These are phyloP conservation scores for Heliconius eleuchia DNA, from an alignment of 1,140 invertebrate species.

Conservation along the genomic window DNA sequence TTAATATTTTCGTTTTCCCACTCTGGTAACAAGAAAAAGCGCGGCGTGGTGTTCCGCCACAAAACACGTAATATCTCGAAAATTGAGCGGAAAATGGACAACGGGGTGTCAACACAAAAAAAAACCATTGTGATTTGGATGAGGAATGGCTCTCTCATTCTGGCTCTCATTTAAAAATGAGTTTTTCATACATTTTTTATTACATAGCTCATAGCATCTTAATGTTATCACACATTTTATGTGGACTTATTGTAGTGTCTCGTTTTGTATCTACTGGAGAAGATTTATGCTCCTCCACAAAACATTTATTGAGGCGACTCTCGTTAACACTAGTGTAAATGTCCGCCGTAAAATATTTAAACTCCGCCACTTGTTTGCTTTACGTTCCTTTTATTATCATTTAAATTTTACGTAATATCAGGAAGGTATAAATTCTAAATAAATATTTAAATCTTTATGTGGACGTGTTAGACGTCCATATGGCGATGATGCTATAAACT, in stretches of 20 bases:
- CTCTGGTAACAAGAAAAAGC: too few species aligned
- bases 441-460: conserved; percentile 20
- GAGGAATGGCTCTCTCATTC: not conserved
- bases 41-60: too few species aligned
- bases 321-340: conserved; percentile 77
- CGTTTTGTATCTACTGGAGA: conserved; percentile 42
- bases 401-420: conserved; percentile 53
- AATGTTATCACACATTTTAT: conserved; percentile 57
- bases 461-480: too few species aligned
- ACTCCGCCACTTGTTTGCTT: conserved; percentile 52
- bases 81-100: too few species aligned
- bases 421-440: conserved; percentile 19
- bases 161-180: not conserved
- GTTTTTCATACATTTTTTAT: not conserved
- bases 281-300: conserved; percentile 74
- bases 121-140: not conserved
- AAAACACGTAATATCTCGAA: too few species aligned
- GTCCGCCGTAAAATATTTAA: conserved; percentile 66
- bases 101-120: too few species aligned
- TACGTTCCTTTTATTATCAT: conserved; percentile 59
- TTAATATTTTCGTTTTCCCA: too few species aligned
- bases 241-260: conserved; percentile 60
- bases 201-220: not conserved
- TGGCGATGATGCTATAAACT: conserved; percentile 2
- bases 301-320: conserved; percentile 67